phyloP scores from a whole-genome alignment of 2,797 vertebrate genomes.

The Platalea minor region DNA sequence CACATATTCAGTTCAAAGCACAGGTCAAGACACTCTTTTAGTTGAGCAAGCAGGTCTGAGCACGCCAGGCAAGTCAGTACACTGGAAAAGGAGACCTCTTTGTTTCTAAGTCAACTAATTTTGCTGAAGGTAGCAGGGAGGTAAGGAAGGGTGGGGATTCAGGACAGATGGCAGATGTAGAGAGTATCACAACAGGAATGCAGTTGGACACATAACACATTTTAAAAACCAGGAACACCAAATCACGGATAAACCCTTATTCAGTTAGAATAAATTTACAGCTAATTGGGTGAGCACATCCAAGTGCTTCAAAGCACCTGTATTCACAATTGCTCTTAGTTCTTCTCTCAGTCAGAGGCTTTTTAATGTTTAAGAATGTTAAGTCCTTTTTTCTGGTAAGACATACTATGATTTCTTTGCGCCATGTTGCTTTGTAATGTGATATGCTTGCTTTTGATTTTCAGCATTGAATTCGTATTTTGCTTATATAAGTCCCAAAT shows the following conservation, averaged over 20 bases:
- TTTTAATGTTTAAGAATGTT: not conserved
- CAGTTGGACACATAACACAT: not conserved
- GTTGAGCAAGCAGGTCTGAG: not conserved
- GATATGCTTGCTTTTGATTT: not conserved
- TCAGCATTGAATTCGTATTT: not conserved
- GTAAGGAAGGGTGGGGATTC: not conserved
- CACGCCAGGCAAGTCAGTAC: not conserved
- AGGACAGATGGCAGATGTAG: not conserved
- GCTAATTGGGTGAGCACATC: not conserved
- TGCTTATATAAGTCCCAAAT: not conserved
- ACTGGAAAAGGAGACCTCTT: not conserved
- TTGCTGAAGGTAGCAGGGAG: not conserved
- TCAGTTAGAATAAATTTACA: not conserved
- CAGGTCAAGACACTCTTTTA: not conserved
- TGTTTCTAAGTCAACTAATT: not conserved
- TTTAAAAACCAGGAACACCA: not conserved
- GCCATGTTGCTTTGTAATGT: not conserved
- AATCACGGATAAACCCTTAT: not conserved
- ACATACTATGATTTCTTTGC: not conserved
- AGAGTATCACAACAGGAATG: not conserved
- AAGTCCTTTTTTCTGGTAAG: not conserved
- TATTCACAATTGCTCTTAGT: not conserved
- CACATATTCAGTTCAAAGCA: not conserved
- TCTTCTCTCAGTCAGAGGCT: not conserved
- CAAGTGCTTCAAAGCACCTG: not conserved